These are phyloP conservation scores for Drosophila pseudotalamancana DNA, from an alignment of 2,888 invertebrate species.

Conservation along the genomic window DNA sequence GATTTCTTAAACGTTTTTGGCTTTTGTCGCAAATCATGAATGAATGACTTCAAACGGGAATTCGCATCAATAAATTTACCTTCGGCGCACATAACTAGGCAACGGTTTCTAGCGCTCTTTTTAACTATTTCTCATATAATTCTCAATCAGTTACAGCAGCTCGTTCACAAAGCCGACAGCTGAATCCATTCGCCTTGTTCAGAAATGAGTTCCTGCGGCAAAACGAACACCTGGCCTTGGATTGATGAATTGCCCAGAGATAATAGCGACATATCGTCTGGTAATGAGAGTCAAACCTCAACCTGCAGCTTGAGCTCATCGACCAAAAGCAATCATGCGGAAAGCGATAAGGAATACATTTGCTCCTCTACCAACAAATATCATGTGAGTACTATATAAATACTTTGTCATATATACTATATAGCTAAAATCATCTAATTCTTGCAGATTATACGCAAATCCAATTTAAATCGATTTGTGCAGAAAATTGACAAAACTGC, in stretches of 20 bases:
- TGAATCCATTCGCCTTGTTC: not conserved
- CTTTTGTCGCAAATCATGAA: conserved; percentile 9
- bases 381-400: conserved; percentile 25
- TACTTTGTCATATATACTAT: not conserved
- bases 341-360: conserved; percentile 28
- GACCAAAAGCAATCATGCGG: conserved; percentile 14
- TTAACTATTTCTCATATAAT: not conserved
- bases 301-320: conserved; percentile 36
- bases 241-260: conserved; percentile 32
- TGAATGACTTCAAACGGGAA: not conserved
- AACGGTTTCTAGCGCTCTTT: conserved; percentile 12
- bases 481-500: conserved; percentile 35
- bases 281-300: conserved; percentile 17
- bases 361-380: conserved; percentile 15
- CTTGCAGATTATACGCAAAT: conserved; percentile 22
- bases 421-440: no score
- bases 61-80: not conserved
- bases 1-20: conserved; percentile 7
- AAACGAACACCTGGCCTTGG: conserved; percentile 26
- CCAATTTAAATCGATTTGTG: conserved; percentile 45
- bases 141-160: not conserved
- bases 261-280: conserved; percentile 25
- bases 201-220: not conserved
- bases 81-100: conserved; percentile 11
- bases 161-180: not conserved